Evolutionary conservation across 2,797 vertebrate genomes (phyloP).

Genomic region (Coracias cyanogaster): DNA sequence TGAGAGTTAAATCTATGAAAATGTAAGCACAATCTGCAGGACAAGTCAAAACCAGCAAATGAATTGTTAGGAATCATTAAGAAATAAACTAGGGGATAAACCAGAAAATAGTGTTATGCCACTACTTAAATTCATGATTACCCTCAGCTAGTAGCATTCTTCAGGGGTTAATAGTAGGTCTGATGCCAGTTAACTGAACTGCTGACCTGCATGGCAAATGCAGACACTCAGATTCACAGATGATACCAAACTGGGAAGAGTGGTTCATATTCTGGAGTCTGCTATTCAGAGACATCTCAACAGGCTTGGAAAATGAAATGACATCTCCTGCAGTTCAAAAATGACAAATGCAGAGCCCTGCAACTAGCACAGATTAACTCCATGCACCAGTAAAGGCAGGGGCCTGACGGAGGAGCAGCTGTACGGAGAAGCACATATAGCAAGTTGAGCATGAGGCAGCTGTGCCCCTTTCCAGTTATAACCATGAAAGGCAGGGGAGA

Average conservation of each 20-base stretch:
- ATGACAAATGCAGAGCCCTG: background rate
- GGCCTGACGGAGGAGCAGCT: background rate
- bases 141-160: background rate
- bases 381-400: background rate
- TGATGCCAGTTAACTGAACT: background rate
- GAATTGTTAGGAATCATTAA: background rate
- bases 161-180: background rate
- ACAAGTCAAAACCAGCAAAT: background rate
- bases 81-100: background rate
- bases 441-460: background rate
- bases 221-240: background rate
- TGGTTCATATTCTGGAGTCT: background rate
- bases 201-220: background rate
- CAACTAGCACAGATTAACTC: background rate
- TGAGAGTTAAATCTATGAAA: background rate
- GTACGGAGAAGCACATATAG: background rate
- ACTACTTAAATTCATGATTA: background rate
- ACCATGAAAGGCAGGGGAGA: background rate
- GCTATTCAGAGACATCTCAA: background rate
- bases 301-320: background rate
- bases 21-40: background rate
- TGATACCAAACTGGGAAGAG: background rate
- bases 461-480: background rate
- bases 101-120: background rate
- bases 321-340: background rate